These are phyloP conservation scores for Dipodomys merriami DNA, from an alignment of 2,113 vertebrate species.

Conservation along the genomic window DNA sequence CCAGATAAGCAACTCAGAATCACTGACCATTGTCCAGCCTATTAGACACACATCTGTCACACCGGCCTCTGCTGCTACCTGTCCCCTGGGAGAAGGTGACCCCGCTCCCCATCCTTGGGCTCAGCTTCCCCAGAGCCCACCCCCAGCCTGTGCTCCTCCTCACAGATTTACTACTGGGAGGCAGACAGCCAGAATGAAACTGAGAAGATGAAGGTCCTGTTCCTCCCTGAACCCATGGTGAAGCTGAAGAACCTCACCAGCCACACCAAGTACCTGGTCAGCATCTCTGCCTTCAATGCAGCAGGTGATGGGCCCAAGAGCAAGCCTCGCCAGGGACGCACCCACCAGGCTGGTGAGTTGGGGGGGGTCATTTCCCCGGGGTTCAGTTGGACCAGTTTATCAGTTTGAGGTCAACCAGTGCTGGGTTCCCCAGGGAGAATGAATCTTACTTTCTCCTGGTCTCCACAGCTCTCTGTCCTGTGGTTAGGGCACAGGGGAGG, in stretches of 20 bases:
- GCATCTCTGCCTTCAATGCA: slow-evolving; percentile 94
- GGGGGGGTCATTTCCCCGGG: too few relatives aligned
- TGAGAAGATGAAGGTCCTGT: slow-evolving; percentile 93
- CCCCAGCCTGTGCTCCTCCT: neutral
- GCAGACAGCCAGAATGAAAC: slow-evolving; percentile 90
- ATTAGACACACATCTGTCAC: accelerated
- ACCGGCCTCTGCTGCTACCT: neutral
- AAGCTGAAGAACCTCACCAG: slow-evolving; percentile 94
- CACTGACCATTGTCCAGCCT: accelerated
- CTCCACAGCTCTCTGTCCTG: accelerated
- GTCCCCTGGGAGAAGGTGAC: too few relatives aligned
- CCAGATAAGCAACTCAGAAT: neutral
- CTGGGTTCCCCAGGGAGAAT: neutral
- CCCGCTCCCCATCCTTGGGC: too few relatives aligned
- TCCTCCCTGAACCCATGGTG: slow-evolving; percentile 91
- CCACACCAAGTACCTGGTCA: slow-evolving; percentile 92
- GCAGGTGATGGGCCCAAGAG: slow-evolving; percentile 94
- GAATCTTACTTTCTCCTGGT: neutral
- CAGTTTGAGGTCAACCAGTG: too few relatives aligned
- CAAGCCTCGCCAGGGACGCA: slow-evolving; percentile 90
- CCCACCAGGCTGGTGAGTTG: slow-evolving; percentile 91
- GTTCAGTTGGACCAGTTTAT: neutral
- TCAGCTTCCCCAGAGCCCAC: accelerated
- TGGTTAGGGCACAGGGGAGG: neutral
- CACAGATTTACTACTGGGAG: slow-evolving; percentile 96